A percentile compares a stretch with the other conserved stretches of the same genome.
Conservation (phyloP, 2,113 vertebrate species). For the Alligator sinensis region DNA sequence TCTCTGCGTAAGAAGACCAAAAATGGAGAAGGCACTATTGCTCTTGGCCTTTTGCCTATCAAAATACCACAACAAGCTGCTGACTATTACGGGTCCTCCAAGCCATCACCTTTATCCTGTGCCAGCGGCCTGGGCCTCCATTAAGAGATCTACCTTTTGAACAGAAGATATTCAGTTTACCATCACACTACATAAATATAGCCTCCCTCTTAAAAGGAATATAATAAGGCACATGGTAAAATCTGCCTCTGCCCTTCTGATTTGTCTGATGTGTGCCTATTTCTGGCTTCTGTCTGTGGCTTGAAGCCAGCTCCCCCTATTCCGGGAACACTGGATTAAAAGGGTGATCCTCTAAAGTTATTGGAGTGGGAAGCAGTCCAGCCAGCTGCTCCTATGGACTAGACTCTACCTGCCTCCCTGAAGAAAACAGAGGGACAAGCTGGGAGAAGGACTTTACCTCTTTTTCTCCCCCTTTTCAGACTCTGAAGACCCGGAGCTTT, state of each 20-base stretch:
- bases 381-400: not conserved
- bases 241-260: not conserved
- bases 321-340: not conserved
- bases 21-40: not conserved
- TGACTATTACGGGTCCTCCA: not conserved
- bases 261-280: not conserved
- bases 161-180: rapidly evolving
- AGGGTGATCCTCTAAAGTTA: not conserved
- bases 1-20: not conserved
- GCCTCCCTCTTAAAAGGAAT: not conserved
- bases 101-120: not conserved
- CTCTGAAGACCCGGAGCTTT: not conserved
- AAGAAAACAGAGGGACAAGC: not conserved
- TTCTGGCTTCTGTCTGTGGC: not conserved
- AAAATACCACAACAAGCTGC: not conserved
- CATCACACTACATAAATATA: rapidly evolving
- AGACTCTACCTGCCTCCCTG: not conserved
- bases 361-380: not conserved
- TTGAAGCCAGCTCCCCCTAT: not conserved
- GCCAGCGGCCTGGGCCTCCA: rapidly evolving
- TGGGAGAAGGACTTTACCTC: not conserved
- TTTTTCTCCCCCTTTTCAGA: not conserved
- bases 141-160: not conserved
- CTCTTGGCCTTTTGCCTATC: not conserved
- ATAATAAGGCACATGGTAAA: not conserved